These are phyloP conservation scores for Eulithis testata DNA, from an alignment of 2,888 invertebrate species.

Conservation along the genomic window DNA sequence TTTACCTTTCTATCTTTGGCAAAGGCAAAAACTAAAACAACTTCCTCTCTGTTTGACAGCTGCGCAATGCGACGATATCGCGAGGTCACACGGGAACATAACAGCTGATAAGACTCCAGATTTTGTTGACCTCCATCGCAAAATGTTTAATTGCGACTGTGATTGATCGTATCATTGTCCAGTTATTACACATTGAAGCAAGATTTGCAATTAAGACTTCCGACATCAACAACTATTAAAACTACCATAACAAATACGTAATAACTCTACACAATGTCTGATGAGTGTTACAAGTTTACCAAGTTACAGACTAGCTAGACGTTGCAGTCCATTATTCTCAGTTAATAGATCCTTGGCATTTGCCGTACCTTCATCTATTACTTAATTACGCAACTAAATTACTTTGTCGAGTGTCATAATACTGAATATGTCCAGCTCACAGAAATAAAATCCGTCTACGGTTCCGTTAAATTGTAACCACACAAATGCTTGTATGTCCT, in stretches of 20 bases:
- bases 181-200: slow-evolving; percentile 23
- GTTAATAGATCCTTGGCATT: slow-evolving; percentile 17
- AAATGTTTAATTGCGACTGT: slow-evolving; percentile 23
- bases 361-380: neutral
- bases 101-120: slow-evolving; percentile 53
- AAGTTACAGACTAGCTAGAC: neutral
- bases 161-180: slow-evolving; percentile 34
- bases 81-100: slow-evolving; percentile 58
- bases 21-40: slow-evolving; percentile 32
- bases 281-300: neutral
- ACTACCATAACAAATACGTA: slow-evolving; percentile 23
- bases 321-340: neutral
- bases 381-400: neutral
- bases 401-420: neutral
- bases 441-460: too few relatives aligned
- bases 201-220: slow-evolving; percentile 20
- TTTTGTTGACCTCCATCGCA: slow-evolving; percentile 51
- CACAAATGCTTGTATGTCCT: neutral
- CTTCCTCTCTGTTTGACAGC: slow-evolving; percentile 44
- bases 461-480: neutral
- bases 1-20: slow-evolving; percentile 24
- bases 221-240: slow-evolving; percentile 35
- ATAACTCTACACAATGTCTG: slow-evolving; percentile 10
- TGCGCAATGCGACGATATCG: slow-evolving; percentile 65
- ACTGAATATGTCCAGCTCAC: neutral